Conservation (phyloP, 2,797 vertebrate genomes). For the Phrynocephalus guinanensis region DNA sequence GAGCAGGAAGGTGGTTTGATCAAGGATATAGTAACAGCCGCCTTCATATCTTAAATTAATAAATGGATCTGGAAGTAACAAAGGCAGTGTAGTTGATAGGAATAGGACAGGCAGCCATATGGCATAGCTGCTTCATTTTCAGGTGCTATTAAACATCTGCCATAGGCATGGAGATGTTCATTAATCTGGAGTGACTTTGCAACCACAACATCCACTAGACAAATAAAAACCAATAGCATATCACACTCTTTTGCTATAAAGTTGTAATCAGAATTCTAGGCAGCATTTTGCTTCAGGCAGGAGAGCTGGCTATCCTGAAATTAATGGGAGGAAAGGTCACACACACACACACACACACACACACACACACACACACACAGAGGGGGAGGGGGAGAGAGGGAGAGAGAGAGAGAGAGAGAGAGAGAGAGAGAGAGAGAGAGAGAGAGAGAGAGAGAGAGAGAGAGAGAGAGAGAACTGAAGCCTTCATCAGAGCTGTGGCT, state of each 20-base stretch:
- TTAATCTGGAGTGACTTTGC: constrained; percentile 33
- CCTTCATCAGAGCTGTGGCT: no score
- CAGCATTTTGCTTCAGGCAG: neutral
- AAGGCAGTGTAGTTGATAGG: constrained; percentile 27
- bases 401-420: no score
- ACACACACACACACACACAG: no score
- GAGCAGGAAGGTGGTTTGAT: constrained; percentile 48
- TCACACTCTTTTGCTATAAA: constrained; percentile 14
- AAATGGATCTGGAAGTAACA: constrained; percentile 36
- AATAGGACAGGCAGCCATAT: constrained; percentile 26
- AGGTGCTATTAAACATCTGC: constrained; percentile 26
- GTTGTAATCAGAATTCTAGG: constrained; percentile 20
- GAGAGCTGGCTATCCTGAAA: constrained; percentile 19
- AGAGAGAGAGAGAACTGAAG: no score
- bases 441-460: neutral
- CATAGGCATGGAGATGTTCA: constrained; percentile 6
- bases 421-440: no score
- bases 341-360: no score
- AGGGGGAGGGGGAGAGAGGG: no score
- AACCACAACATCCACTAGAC: constrained; percentile 13
- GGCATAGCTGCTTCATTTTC: constrained; percentile 31
- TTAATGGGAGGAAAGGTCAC: neutral
- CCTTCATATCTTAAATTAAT: constrained; percentile 47
- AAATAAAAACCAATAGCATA: neutral
- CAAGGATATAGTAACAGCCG: constrained; percentile 44